A percentile compares a stretch with the other conserved stretches of the same genome.
Evolutionary conservation across 2,113 vertebrate genomes (phyloP).

Genomic region (Lanius collurio): DNA sequence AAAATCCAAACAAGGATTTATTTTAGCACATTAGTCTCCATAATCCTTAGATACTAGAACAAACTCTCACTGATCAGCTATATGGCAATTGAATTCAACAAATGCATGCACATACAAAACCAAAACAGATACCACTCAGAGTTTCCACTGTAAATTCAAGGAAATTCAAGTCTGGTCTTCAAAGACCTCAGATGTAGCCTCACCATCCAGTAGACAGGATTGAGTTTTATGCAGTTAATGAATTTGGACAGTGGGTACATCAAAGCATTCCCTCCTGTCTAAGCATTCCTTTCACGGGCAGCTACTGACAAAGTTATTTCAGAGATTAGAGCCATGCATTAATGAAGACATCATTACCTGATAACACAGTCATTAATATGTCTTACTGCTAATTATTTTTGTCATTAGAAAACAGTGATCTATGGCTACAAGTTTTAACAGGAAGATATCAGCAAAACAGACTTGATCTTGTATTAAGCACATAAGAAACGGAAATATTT

Average conservation of each 20-base stretch:
- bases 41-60: background rate
- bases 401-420: constrained; percentile 45
- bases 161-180: background rate
- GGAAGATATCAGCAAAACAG: background rate
- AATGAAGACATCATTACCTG: constrained; percentile 51
- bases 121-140: background rate
- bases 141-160: background rate
- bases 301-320: constrained; percentile 27
- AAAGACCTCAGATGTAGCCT: background rate
- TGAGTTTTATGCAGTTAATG: constrained; percentile 4
- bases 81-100: background rate
- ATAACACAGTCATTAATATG: constrained; percentile 35
- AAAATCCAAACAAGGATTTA: background rate
- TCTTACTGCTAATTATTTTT: constrained; percentile 42
- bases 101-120: background rate
- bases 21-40: background rate
- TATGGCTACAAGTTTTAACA: background rate
- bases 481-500: background rate
- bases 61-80: background rate
- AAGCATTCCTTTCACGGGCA: background rate
- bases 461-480: background rate
- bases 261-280: background rate
- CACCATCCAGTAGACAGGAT: background rate
- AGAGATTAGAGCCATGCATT: background rate
- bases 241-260: constrained; percentile 3